Evolutionary conservation across 2,797 vertebrate species (phyloP).

Genomic region (Ambastaia sidthimunki): DNA sequence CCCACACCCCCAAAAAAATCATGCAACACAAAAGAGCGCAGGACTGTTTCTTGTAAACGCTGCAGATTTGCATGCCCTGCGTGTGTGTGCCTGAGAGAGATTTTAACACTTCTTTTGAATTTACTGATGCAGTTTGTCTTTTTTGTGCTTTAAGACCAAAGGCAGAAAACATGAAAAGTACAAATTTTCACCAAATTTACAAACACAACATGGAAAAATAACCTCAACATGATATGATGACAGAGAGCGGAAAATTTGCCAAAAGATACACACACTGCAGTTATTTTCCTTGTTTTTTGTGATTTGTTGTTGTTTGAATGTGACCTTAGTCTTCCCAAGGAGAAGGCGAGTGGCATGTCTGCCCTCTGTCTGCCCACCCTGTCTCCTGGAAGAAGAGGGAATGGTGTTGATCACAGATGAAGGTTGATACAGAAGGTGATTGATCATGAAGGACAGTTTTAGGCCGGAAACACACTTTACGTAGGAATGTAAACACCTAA

Average conservation of each 20-base stretch:
- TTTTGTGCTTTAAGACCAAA: slow-evolving; percentile 62
- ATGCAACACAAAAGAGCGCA: slow-evolving; percentile 61
- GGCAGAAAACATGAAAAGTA: slow-evolving; percentile 65
- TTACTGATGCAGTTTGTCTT: slow-evolving; percentile 66
- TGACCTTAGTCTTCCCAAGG: not conserved
- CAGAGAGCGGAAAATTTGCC: slow-evolving; percentile 42
- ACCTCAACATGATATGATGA: not conserved
- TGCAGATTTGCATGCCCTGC: slow-evolving; percentile 78
- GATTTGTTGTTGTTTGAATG: not conserved
- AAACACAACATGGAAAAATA: too few species aligned
- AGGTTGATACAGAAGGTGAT: not conserved
- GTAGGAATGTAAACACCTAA: too few species aligned
- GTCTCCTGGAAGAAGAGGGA: not conserved
- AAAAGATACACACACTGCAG: slow-evolving; percentile 25
- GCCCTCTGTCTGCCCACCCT: slow-evolving; percentile 52
- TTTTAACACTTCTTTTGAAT: slow-evolving; percentile 75
- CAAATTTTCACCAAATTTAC: not conserved
- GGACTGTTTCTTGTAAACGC: slow-evolving; percentile 55
- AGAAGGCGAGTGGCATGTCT: slow-evolving; percentile 40
- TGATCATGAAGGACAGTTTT: not conserved
- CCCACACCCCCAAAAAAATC: slow-evolving; percentile 8
- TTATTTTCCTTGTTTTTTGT: slow-evolving; percentile 1
- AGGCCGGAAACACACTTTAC: not conserved
- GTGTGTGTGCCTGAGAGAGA: slow-evolving; percentile 76
- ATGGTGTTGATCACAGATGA: slow-evolving; percentile 17